A percentile compares a stretch with the other conserved stretches of the same genome.
Evolutionary conservation across 2,888 invertebrate genomes (phyloP).

Genomic region (Pheosia tremula): DNA sequence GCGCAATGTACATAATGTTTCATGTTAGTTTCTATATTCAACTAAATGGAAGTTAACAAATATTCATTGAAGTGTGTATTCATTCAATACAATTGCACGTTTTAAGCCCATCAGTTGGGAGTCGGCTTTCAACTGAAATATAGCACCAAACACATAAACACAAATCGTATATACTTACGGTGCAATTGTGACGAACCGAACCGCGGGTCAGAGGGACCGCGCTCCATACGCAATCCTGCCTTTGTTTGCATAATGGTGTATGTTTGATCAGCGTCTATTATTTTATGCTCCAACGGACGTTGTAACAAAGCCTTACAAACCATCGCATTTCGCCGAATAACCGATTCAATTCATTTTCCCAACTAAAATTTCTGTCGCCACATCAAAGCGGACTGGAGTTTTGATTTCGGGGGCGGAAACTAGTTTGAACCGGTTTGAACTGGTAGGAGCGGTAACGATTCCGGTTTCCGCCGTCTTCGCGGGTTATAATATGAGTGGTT

Average conservation of each 20-base stretch:
- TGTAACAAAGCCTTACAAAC: conserved; percentile 16
- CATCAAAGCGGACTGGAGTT: conserved; percentile 53
- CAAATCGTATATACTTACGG: not conserved
- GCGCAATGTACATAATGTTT: too few relatives aligned
- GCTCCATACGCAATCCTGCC: conserved; percentile 6
- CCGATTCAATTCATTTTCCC: conserved; percentile 21
- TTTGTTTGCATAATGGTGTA: conserved; percentile 21
- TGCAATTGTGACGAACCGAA: conserved; percentile 1
- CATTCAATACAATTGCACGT: not conserved
- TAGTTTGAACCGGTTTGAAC: conserved; percentile 38
- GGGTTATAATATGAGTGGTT: conserved; percentile 18
- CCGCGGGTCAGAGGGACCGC: conserved; percentile 4
- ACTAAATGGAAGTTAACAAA: too few relatives aligned
- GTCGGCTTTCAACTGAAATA: conserved; percentile 15
- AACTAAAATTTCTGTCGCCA: conserved; percentile 45
- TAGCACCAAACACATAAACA: conserved; percentile 14
- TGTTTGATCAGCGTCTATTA: conserved; percentile 30
- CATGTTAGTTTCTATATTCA: too few relatives aligned
- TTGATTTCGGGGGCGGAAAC: conserved; percentile 39
- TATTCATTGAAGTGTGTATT: not conserved
- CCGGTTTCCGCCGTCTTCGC: conserved; percentile 23
- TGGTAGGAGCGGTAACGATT: conserved; percentile 29
- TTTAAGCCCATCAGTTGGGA: not conserved
- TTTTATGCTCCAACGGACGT: conserved; percentile 19
- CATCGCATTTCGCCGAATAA: conserved; percentile 26